Evolutionary conservation across 35 echinoderm and acorn worm species (phyloP).

Genomic region (Lytechinus pictus): DNA sequence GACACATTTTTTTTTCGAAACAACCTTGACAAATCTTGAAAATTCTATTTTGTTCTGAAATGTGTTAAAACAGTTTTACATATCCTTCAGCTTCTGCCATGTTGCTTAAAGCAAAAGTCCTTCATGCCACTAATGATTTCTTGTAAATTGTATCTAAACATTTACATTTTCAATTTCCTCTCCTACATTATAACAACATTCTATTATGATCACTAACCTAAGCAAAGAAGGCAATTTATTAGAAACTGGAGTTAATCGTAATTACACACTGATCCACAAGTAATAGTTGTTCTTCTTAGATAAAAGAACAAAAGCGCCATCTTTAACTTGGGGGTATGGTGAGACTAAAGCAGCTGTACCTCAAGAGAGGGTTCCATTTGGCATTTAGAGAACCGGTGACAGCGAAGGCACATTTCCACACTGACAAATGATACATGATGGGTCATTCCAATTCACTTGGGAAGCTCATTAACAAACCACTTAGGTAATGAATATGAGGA

Average conservation of each 20-base stretch:
- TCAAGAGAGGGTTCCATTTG: no score
- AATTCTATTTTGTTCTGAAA: no score
- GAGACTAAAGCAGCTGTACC: no score
- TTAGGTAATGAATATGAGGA: not conserved
- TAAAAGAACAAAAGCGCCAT: no score
- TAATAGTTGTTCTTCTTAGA: no score
- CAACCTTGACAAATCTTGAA: no score
- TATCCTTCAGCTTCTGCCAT: not conserved
- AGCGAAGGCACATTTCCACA: not conserved
- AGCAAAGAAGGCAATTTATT: not conserved
- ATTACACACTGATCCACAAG: not conserved
- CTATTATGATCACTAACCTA: not conserved
- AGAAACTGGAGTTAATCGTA: not conserved
- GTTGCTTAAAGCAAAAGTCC: not conserved
- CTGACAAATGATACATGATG: slow-evolving; percentile 12
- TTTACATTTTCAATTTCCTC: not conserved
- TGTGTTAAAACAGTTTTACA: no score
- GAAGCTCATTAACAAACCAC: not conserved
- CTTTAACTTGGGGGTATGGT: no score
- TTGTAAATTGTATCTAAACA: not conserved
- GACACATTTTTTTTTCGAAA: no score
- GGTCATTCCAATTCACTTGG: slow-evolving; percentile 8
- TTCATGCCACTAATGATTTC: no score
- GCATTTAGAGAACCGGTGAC: no score
- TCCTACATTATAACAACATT: not conserved